Conservation (phyloP, 1,140 invertebrate genomes). For the Trachymyrmex cornetzi region DNA sequence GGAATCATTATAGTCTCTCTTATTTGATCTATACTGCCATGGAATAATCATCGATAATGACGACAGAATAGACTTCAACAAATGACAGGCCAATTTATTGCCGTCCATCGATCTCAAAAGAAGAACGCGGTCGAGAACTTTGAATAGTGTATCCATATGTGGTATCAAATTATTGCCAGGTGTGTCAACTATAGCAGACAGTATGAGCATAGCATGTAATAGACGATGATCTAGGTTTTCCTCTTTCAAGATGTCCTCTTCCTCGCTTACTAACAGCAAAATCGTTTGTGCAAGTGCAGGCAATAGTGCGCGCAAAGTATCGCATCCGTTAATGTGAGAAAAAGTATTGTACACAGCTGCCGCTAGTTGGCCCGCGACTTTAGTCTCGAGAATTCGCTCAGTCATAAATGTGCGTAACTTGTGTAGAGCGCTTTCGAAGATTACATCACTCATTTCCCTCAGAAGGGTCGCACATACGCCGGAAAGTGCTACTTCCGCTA, state of each 20-base stretch:
- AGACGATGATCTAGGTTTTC: constrained; percentile 93
- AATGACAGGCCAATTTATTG: constrained; percentile 86
- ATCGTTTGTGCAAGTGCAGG: constrained; percentile 90
- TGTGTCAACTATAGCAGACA: constrained; percentile 91
- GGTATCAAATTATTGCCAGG: constrained; percentile 88
- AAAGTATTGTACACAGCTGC: constrained; percentile 89
- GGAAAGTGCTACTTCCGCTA: constrained; percentile 87
- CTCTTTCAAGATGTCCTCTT: constrained; percentile 88
- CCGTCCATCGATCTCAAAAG: constrained; percentile 89
- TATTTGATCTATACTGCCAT: constrained; percentile 89
- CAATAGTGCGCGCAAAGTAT: constrained; percentile 91
- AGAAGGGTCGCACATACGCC: constrained; percentile 88
- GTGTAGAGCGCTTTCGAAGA: constrained; percentile 90
- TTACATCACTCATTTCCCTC: constrained; percentile 85
- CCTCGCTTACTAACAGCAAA: constrained; percentile 87
- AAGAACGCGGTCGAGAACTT: constrained; percentile 89
- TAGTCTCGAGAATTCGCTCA: constrained; percentile 92
- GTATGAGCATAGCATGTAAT: constrained; percentile 92
- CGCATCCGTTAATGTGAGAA: constrained; percentile 89
- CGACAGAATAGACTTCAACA: constrained; percentile 86
- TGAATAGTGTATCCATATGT: constrained; percentile 88
- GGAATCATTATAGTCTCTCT: constrained; percentile 88
- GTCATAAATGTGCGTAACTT: constrained; percentile 92
- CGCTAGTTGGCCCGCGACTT: constrained; percentile 93
- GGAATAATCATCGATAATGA: constrained; percentile 89